Conservation (phyloP, 1,140 invertebrate genomes). For the Musca domestica region DNA sequence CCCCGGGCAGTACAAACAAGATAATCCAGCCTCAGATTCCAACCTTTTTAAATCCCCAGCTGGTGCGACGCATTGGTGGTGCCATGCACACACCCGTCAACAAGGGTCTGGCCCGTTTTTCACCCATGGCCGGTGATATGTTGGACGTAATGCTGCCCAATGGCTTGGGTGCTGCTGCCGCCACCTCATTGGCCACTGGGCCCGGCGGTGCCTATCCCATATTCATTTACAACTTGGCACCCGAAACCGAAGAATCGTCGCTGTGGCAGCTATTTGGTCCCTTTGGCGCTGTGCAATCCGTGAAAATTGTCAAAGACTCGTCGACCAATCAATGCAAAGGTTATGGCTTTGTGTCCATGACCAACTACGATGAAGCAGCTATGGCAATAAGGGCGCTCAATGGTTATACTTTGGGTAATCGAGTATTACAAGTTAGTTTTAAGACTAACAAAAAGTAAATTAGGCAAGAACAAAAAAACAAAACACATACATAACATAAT, state of each 20-base stretch:
- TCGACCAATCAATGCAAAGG: conserved; percentile 99
- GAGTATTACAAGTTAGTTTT: conserved; percentile 97
- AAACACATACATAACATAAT: conserved; percentile 1
- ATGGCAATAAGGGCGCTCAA: conserved; percentile 97
- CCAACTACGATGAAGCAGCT: conserved; percentile 97
- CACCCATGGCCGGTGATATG: conserved; percentile 77
- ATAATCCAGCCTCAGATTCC: conserved; percentile 52
- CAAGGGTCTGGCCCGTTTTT: conserved; percentile 83
- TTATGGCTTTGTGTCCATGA: conserved; percentile 99
- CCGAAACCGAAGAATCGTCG: conserved; percentile 96
- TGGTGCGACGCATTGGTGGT: conserved; percentile 60
- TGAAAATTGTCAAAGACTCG: conserved; percentile 96
- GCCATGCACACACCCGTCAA: conserved; percentile 84
- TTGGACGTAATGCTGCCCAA: conserved; percentile 76
- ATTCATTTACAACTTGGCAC: conserved; percentile 97
- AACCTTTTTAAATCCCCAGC: conserved; percentile 59
- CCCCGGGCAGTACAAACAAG: conserved; percentile 60
- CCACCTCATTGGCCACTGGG: conserved; percentile 57
- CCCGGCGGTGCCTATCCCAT: conserved; percentile 88
- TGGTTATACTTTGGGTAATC: conserved; percentile 93
- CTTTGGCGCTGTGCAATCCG: conserved; percentile 97
- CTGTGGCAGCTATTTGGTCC: conserved; percentile 99
- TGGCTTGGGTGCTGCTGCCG: conserved; percentile 71
- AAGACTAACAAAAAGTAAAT: conserved; percentile 83
- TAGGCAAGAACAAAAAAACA: neutral